These are phyloP conservation scores for Varanus komodoensis DNA, from an alignment of 2,113 vertebrate species.

Conservation along the genomic window DNA sequence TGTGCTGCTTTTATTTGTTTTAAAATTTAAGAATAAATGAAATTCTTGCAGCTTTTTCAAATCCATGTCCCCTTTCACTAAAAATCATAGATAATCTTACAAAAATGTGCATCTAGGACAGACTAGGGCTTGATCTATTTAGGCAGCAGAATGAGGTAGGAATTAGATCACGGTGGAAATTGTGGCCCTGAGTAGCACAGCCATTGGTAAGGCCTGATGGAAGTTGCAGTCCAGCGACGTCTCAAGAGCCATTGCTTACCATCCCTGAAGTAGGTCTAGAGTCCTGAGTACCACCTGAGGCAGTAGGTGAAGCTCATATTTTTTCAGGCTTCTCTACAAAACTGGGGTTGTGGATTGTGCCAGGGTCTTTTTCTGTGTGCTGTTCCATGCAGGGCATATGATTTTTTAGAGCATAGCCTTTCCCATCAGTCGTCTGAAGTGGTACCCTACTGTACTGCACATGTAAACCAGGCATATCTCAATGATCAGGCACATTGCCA, in stretches of 20 bases:
- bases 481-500: neutral
- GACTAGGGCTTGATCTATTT: neutral
- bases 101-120: neutral
- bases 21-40: neutral
- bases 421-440: neutral
- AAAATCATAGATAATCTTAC: neutral
- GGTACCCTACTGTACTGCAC: neutral
- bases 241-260: no score
- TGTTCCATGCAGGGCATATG: neutral
- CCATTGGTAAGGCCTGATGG: no score
- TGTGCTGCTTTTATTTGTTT: neutral
- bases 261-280: neutral
- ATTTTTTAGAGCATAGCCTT: neutral
- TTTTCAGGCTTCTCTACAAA: neutral
- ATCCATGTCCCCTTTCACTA: neutral
- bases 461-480: neutral
- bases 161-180: neutral
- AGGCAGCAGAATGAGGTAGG: neutral
- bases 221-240: no score
- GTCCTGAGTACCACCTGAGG: neutral
- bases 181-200: no score
- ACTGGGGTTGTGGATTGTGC: no score
- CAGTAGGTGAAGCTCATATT: neutral
- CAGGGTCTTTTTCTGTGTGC: neutral
- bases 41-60: neutral